phyloP scores from a whole-genome alignment of 2,888 invertebrate species.

The Hydropsyche betteni region DNA sequence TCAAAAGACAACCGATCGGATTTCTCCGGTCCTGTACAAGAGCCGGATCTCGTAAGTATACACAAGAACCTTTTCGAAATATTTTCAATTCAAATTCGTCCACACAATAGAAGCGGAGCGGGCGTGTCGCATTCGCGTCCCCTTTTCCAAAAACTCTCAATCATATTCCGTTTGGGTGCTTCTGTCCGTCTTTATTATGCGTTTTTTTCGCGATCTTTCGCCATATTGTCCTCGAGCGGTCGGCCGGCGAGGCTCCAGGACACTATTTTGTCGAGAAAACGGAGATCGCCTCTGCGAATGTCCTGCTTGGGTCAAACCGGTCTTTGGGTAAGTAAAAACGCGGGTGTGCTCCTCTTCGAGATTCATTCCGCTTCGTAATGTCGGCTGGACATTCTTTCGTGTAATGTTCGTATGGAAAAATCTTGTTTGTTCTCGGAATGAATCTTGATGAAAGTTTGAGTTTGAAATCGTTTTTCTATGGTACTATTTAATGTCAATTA shows the following conservation, averaged over 20 bases:
- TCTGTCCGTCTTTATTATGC: not conserved
- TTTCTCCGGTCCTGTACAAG: conserved; percentile 6
- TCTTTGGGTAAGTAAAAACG: conserved; percentile 18
- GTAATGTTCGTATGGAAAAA: too few relatives aligned
- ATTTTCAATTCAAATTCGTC: conserved; percentile 12
- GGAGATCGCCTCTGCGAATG: conserved; percentile 17
- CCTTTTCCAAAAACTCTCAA: too few relatives aligned
- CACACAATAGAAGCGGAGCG: conserved; percentile 1
- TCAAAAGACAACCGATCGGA: conserved; percentile 4
- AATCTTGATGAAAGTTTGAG: too few relatives aligned
- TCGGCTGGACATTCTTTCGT: too few relatives aligned
- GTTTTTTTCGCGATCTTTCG: not conserved
- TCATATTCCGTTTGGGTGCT: too few relatives aligned
- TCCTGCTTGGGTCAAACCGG: conserved; percentile 17
- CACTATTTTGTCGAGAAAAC: not conserved
- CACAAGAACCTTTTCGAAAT: conserved; percentile 1
- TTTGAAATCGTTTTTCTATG: not conserved
- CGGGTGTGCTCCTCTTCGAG: not conserved
- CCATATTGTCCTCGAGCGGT: not conserved
- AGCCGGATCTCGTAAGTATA: conserved; percentile 16
- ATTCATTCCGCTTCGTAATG: conserved; percentile 2
- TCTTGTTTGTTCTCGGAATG: too few relatives aligned
- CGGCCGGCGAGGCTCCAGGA: too few relatives aligned
- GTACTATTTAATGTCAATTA: too few relatives aligned
- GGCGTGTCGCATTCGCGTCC: conserved; percentile 6